Percentiles rank a stretch among this genome's conserved stretches.
Conservation (phyloP, 2,797 vertebrate species). For the Graptemys geographica region DNA sequence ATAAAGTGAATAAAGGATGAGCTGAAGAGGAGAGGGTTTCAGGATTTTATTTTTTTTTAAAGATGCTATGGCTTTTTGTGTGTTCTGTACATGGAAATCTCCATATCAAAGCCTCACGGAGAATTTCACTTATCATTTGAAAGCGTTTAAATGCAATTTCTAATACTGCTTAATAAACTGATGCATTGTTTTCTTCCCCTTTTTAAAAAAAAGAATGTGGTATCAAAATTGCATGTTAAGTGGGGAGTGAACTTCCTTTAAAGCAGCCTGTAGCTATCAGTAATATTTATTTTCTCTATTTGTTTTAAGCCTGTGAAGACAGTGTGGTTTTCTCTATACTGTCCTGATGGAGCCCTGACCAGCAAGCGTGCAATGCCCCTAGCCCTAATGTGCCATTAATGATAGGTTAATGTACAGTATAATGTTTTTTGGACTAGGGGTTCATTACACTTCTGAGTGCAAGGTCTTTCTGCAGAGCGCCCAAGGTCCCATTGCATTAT, state of each 20-base stretch:
- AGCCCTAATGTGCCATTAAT: conserved; percentile 87
- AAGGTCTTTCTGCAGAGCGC: conserved; percentile 83
- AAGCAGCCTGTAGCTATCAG: conserved; percentile 77
- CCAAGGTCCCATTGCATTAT: conserved; percentile 85
- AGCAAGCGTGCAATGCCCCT: conserved; percentile 83
- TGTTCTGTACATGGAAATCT: neutral
- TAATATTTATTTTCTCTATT: conserved; percentile 81
- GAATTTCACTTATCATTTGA: neutral
- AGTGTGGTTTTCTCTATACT: conserved; percentile 71
- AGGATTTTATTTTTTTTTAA: accelerated
- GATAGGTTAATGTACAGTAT: conserved; percentile 86
- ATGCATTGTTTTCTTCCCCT: neutral
- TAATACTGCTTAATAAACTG: neutral
- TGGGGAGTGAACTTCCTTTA: conserved; percentile 63
- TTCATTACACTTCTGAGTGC: conserved; percentile 87
- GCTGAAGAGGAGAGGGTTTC: neutral
- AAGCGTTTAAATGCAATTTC: neutral
- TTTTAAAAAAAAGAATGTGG: conserved; percentile 19
- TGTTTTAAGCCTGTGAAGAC: conserved; percentile 78
- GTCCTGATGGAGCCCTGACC: conserved; percentile 84
- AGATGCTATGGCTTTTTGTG: neutral
- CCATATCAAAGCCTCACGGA: neutral
- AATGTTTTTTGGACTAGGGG: conserved; percentile 84
- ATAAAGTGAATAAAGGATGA: neutral
- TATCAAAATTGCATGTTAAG: conserved; percentile 33